phyloP scores from a whole-genome alignment of 30 jellyfish, hydroid and myxozoan species.

The Pelagia noctiluca region DNA sequence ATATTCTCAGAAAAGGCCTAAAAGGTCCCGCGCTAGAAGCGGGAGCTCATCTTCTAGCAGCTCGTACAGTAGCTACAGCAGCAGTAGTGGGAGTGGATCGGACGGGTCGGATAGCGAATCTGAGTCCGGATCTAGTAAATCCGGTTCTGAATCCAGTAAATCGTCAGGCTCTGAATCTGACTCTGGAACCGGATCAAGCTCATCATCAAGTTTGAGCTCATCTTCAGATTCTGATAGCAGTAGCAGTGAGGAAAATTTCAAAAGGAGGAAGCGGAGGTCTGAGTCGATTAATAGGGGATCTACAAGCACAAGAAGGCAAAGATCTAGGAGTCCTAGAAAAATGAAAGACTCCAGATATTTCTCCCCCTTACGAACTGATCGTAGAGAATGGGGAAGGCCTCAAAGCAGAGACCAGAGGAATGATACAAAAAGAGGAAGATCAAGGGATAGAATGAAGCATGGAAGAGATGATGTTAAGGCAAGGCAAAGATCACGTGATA shows the following conservation, averaged over 20 bases:
- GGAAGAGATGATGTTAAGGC: background rate
- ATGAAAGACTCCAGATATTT: constrained; percentile 32
- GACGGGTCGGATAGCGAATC: constrained; percentile 33
- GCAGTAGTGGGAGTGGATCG: constrained; percentile 40
- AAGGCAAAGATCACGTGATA: constrained; percentile 11
- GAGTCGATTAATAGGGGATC: constrained; percentile 4
- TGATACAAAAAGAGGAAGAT: background rate
- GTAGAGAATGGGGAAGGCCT: constrained; percentile 44
- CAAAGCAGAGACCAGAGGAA: background rate
- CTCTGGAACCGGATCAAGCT: constrained; percentile 58
- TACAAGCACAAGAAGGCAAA: background rate
- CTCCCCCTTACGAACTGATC: constrained; percentile 31
- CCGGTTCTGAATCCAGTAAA: constrained; percentile 46
- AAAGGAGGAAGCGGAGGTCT: constrained; percentile 45
- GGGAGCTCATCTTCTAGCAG: constrained; percentile 16
- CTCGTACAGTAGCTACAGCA: constrained; percentile 28
- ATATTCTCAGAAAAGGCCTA: constrained; percentile 2
- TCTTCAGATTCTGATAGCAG: constrained; percentile 53
- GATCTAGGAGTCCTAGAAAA: constrained; percentile 8
- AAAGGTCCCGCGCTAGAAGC: background rate
- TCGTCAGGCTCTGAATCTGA: constrained; percentile 50
- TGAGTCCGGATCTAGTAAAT: background rate
- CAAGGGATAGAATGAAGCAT: background rate
- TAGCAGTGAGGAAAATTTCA: constrained; percentile 55
- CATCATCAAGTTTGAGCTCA: constrained; percentile 35